phyloP scores from a whole-genome alignment of 1,140 invertebrate species.

The Ericerus pela region DNA sequence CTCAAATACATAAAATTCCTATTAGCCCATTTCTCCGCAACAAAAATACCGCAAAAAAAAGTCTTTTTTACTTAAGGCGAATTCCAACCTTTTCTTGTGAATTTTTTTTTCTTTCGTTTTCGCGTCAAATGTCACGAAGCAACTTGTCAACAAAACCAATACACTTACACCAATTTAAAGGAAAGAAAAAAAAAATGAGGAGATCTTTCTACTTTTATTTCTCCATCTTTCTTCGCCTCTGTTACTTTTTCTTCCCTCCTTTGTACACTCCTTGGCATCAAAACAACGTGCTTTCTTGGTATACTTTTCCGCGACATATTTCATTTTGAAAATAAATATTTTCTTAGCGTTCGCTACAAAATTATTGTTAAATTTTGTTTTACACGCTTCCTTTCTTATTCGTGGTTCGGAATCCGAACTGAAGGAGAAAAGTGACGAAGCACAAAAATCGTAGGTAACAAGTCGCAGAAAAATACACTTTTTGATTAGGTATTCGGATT shows the following conservation, averaged over 20 bases:
- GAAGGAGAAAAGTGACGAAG: no score
- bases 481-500: no score
- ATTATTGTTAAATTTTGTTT: not conserved
- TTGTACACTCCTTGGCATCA: not conserved
- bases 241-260: no score
- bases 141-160: conserved; percentile 6
- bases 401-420: no score
- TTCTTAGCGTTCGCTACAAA: not conserved
- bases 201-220: no score
- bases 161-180: not conserved
- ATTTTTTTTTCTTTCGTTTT: not conserved
- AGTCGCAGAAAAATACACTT: no score
- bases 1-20: conserved; percentile 5
- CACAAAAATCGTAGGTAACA: no score
- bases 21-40: no score
- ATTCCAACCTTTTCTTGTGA: conserved; percentile 5
- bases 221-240: no score
- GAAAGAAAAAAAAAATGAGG: no score
- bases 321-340: conserved; percentile 2
- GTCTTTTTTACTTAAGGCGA: conserved; percentile 1
- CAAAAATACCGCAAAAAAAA: not conserved
- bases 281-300: not conserved
- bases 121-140: conserved; percentile 7
- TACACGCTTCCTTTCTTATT: no score
- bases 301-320: not conserved